Conservation (phyloP, 2,888 invertebrate genomes). For the Perizoma flavofasciatum region DNA sequence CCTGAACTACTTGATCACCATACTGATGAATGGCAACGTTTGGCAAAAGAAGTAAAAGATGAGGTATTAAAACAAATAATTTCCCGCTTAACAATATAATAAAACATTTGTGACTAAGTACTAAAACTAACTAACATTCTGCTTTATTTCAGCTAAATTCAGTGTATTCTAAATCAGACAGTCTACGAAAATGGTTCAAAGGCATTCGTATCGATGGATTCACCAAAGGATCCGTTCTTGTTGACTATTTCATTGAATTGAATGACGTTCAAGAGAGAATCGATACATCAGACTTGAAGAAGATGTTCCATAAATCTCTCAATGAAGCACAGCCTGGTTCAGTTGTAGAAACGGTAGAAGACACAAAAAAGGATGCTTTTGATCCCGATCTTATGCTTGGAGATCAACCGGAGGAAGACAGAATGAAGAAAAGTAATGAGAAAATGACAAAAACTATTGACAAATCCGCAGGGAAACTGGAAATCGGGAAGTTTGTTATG, state of each 20-base stretch:
- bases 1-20: conserved; percentile 94
- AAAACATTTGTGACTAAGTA: too few relatives aligned
- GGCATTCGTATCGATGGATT: conserved; percentile 94
- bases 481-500: conserved; percentile 91
- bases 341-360: conserved; percentile 65
- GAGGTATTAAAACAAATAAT: conserved; percentile 81
- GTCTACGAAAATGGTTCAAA: conserved; percentile 92
- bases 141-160: conserved; percentile 88
- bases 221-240: conserved; percentile 93
- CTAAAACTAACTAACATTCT: neutral
- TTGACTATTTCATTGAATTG: conserved; percentile 94
- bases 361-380: conserved; percentile 53
- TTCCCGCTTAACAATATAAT: too few relatives aligned
- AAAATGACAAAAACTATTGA: conserved; percentile 82
- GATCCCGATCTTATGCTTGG: conserved; percentile 75
- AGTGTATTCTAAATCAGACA: conserved; percentile 90
- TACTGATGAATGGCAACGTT: conserved; percentile 92
- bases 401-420: conserved; percentile 77
- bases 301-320: conserved; percentile 86
- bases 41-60: conserved; percentile 91
- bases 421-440: conserved; percentile 74
- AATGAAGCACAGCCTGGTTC: conserved; percentile 79
- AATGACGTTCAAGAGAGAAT: conserved; percentile 88
- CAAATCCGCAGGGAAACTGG: conserved; percentile 85
- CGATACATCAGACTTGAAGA: conserved; percentile 88